Evolutionary conservation across 2,113 vertebrate species (phyloP).

Genomic region (Loxodonta africana): DNA sequence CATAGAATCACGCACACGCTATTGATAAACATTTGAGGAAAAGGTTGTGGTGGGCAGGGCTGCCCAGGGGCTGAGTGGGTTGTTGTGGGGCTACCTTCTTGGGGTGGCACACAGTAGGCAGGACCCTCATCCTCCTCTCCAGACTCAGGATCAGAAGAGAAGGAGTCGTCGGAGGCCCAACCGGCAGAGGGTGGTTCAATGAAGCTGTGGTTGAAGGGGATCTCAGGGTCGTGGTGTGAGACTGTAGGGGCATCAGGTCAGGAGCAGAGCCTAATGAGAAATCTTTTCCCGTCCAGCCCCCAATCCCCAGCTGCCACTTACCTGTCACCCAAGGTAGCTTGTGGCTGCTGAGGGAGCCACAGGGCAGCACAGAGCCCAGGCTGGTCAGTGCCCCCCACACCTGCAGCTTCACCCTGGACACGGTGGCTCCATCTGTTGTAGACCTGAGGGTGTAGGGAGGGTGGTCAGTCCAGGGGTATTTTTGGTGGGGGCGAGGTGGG

Average conservation of each 20-base stretch:
- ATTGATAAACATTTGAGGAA: not conserved
- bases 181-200: slow-evolving; percentile 95
- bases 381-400: slow-evolving; percentile 93
- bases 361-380: slow-evolving; percentile 91
- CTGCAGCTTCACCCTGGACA: slow-evolving; percentile 95
- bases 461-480: not conserved
- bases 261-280: not conserved
- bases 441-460: slow-evolving; percentile 45
- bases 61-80: accelerated
- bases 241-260: slow-evolving; percentile 87
- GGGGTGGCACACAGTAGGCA: slow-evolving; percentile 93
- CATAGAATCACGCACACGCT: not conserved
- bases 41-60: not conserved
- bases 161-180: slow-evolving; percentile 95
- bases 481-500: not conserved
- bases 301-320: slow-evolving; percentile 74
- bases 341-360: slow-evolving; percentile 91
- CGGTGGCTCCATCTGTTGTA: slow-evolving; percentile 83
- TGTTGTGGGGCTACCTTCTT: slow-evolving; percentile 90
- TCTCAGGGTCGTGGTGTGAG: slow-evolving; percentile 95
- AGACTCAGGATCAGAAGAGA: slow-evolving; percentile 92
- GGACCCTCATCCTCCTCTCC: slow-evolving; percentile 92
- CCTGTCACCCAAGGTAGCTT: slow-evolving; percentile 97
- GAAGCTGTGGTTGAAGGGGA: slow-evolving; percentile 99
- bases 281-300: not conserved